Base-by-base conservation (phyloP, 2,888 invertebrate genomes). In the Lordiphosa andalusiaca region DNA sequence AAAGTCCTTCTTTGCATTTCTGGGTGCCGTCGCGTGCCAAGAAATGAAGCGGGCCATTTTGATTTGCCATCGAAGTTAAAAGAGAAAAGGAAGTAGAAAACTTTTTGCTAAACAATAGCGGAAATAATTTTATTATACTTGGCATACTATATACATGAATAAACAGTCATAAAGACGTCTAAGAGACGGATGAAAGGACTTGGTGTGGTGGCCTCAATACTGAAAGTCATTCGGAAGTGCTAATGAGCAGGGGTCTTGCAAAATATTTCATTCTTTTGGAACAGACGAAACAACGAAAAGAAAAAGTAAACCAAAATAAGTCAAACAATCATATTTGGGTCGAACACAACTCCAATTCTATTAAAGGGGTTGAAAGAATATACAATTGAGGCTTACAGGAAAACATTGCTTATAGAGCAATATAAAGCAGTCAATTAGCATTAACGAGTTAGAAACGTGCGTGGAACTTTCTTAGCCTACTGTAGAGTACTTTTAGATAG, bases 71-170 rank as follows among this genome's bases (percentile, higher is more conserved):
- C 68, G 59, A 46, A 61, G 54, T 53, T 63, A 47, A 52, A 38
- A 42, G 47, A 51, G 40, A 36, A 13, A 52, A 53, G 42, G 35
- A 30, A 53, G 12, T 40, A 37, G 49, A 46, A 42, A 53, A 49
- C 44, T 21, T 52, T 44, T 52, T 49, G 54, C 67, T 62, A 64
- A 72, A 74, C 72, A 76, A 83, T 67, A 62, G 69, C 80, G 74
- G 70, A 80, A 76, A 83, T 80, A 83, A 80, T 80, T 80, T 80
- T 76, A 80, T 76, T 68, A 65, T 49, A 56, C 67, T 67, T 63
- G 59, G 46, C 63, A 54, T 66, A 53, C 38, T 51, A 82, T 80
- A 82, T 80, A 66, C 80, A 83, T 80, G 59, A 80, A 59, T 70
- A 80, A 82, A 72, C 66, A 67, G 53, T 62, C 76, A 77, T 77